Evolutionary conservation across 1,140 invertebrate species (phyloP).

Genomic region (Halictus rubicundus): DNA sequence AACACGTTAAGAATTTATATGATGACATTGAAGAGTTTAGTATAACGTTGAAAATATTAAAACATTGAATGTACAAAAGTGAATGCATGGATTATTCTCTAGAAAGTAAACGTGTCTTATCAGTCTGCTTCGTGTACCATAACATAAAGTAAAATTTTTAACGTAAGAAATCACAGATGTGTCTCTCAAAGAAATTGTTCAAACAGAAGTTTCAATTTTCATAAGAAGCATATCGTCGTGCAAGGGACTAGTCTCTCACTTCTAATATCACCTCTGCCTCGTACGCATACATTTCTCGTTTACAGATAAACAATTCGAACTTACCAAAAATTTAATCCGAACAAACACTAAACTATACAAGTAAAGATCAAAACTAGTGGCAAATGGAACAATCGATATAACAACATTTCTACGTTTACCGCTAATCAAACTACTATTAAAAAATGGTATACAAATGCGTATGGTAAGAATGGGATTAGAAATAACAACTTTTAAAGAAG

Average conservation of each 20-base stretch:
- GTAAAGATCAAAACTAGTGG: neutral
- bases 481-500: conserved; percentile 26
- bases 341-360: conserved; percentile 6
- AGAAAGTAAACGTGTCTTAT: neutral
- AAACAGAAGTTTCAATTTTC: conserved; percentile 14
- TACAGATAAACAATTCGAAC: conserved; percentile 5
- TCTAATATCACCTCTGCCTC: neutral
- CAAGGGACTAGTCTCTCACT: neutral
- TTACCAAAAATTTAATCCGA: neutral
- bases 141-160: neutral
- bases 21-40: neutral
- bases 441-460: conserved; percentile 1
- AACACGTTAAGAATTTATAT: neutral
- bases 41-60: neutral
- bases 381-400: conserved; percentile 1
- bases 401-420: conserved; percentile 32
- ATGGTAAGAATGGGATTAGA: conserved; percentile 12
- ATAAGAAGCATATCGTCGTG: conserved; percentile 23
- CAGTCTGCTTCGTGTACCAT: neutral
- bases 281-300: neutral
- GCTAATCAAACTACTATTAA: conserved; percentile 9
- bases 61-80: conserved; percentile 12
- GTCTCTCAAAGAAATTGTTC: neutral
- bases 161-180: neutral
- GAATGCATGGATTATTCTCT: neutral